Percentiles rank a stretch among this genome's conserved stretches.
Conservation (phyloP, 2,113 vertebrate genomes). For the Cyanoliseus patagonus region DNA sequence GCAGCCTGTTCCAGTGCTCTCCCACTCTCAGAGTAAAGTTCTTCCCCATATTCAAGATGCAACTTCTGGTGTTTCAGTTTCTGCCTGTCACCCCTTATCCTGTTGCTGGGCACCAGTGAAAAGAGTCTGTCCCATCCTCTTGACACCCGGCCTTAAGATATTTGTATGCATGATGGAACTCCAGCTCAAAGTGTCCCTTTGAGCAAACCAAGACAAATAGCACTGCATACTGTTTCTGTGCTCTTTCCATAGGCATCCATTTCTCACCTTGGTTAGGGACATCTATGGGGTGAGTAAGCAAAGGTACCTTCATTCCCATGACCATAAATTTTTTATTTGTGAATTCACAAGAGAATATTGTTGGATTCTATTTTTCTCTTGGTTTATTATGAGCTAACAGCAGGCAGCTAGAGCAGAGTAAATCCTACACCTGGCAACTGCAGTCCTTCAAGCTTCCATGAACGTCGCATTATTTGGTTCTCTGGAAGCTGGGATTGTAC, state of each 20-base stretch:
- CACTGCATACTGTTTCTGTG: neutral
- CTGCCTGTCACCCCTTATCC: neutral
- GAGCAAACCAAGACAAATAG: neutral
- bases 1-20: neutral
- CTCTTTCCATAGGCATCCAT: neutral
- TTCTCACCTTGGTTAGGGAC: neutral
- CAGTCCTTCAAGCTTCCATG: slow-evolving; percentile 17
- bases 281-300: neutral
- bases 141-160: neutral
- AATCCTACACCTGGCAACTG: slow-evolving; percentile 45
- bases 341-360: slow-evolving; percentile 6
- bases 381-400: neutral
- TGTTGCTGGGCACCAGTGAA: neutral
- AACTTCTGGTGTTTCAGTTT: neutral
- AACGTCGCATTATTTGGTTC: neutral
- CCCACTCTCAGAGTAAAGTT: neutral
- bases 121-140: neutral
- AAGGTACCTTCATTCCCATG: neutral
- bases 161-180: neutral
- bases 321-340: neutral
- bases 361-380: neutral
- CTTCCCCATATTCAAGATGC: neutral
- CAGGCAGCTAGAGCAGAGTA: neutral
- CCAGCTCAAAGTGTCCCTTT: neutral
- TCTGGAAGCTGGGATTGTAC: neutral